phyloP scores from a whole-genome alignment of 2,113 vertebrate species.

The Gorsachius goisagi region DNA sequence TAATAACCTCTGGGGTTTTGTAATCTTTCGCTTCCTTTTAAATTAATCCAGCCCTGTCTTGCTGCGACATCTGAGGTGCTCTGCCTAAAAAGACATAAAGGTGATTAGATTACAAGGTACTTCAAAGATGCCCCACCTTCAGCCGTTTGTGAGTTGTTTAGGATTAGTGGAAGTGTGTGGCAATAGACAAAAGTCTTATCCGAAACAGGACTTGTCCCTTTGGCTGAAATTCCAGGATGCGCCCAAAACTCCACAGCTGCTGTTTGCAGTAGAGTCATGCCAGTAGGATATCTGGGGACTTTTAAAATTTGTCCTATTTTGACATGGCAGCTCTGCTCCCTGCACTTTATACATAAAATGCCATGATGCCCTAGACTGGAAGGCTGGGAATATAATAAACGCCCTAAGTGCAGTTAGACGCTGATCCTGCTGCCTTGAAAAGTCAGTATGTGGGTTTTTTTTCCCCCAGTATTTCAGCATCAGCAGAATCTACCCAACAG shows the following conservation, averaged over 20 bases:
- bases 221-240: background rate
- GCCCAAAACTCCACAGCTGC: background rate
- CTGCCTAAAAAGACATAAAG: background rate
- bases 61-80: background rate
- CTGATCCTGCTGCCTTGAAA: background rate
- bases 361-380: background rate
- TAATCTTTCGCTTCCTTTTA: constrained; percentile 7
- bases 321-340: background rate
- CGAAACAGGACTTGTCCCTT: background rate
- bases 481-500: background rate
- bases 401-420: background rate
- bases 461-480: background rate
- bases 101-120: background rate
- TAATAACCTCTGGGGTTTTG: background rate
- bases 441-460: accelerated
- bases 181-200: background rate
- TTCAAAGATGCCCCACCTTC: background rate
- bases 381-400: background rate
- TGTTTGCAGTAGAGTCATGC: background rate
- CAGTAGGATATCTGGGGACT: background rate
- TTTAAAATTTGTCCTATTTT: background rate
- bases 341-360: background rate
- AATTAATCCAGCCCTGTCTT: background rate
- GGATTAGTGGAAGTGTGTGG: background rate
- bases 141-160: background rate